These are phyloP conservation scores for Ectemnius continuus DNA, from an alignment of 2,888 invertebrate species.

Conservation along the genomic window DNA sequence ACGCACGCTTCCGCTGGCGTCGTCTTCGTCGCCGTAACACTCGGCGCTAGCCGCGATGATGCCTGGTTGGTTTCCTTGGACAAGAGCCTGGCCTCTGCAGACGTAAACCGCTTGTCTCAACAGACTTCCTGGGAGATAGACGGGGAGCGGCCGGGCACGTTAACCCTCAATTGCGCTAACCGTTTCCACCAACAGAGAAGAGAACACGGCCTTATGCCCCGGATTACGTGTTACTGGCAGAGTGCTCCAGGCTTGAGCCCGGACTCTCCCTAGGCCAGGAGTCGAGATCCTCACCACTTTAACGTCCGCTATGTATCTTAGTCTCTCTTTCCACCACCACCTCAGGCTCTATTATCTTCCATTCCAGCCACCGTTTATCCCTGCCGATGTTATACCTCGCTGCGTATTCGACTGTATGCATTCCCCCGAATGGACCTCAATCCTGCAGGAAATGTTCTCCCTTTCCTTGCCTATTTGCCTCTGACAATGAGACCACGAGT, in stretches of 20 bases:
- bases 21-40: constrained; percentile 36
- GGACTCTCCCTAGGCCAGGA: too few species aligned
- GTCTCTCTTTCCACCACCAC: too few species aligned
- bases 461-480: too few species aligned
- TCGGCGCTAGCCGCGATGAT: constrained; percentile 39
- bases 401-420: too few species aligned
- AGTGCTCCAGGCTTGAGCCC: too few species aligned
- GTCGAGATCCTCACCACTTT: background rate
- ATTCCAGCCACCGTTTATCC: too few species aligned
- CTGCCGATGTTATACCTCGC: too few species aligned
- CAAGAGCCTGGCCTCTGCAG: constrained; percentile 11
- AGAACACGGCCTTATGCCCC: background rate
- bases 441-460: too few species aligned
- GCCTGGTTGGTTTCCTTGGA: constrained; percentile 37
- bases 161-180: constrained; percentile 2
- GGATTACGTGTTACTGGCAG: background rate
- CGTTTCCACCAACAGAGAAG: background rate
- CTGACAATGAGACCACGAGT: too few species aligned
- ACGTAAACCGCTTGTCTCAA: constrained; percentile 32
- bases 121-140: constrained; percentile 2
- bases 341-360: too few species aligned
- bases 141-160: background rate
- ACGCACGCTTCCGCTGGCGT: constrained; percentile 43
- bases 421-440: too few species aligned
- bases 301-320: constrained; percentile 5